phyloP scores from a whole-genome alignment of 2,888 invertebrate genomes.

The Ceraclea dissimilis region DNA sequence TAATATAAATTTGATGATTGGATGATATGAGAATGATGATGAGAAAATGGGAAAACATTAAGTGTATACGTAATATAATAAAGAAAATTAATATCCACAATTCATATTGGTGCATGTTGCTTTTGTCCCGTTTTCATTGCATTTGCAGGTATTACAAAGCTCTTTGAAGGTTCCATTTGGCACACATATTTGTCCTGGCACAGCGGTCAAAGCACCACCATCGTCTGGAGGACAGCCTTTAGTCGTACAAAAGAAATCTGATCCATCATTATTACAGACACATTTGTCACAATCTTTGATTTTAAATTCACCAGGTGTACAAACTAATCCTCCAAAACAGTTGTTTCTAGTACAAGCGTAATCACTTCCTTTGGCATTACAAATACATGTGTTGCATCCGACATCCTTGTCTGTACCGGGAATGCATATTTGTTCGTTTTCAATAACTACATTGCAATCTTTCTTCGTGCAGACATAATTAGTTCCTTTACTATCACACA shows the following conservation, averaged over 20 bases:
- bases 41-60: too few species aligned
- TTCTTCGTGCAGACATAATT: constrained; percentile 18
- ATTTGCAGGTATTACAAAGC: not conserved
- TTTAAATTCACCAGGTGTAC: constrained; percentile 32
- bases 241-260: constrained; percentile 48
- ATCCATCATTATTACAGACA: constrained; percentile 48
- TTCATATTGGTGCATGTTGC: constrained; percentile 1
- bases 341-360: constrained; percentile 45
- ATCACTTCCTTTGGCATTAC: constrained; percentile 33
- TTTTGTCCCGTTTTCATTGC: not conserved
- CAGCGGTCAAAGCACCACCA: not conserved
- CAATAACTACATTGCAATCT: constrained; percentile 10
- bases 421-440: constrained; percentile 34
- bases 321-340: constrained; percentile 29
- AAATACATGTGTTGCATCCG: constrained; percentile 45
- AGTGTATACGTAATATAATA: too few species aligned
- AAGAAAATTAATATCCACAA: not conserved
- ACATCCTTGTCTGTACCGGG: constrained; percentile 48
- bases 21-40: too few species aligned
- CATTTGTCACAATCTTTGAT: constrained; percentile 54
- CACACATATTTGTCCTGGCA: not conserved
- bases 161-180: not conserved
- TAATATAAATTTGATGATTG: too few species aligned
- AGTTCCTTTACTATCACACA: constrained; percentile 44
- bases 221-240: constrained; percentile 9